Conservation (phyloP, 2,797 vertebrate genomes). For the Lemur catta region DNA sequence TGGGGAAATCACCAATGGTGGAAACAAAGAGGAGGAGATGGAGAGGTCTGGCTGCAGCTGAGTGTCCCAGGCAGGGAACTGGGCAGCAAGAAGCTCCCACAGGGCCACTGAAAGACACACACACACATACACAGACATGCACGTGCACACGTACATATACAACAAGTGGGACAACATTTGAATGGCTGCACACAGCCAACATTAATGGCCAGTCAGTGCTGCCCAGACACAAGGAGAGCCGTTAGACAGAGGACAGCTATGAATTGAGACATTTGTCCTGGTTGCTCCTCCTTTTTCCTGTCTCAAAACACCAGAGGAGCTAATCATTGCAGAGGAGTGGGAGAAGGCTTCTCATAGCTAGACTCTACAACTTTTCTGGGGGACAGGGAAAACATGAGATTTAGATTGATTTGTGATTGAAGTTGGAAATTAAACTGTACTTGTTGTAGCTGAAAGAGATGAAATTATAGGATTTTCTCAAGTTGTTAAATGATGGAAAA, state of each 20-base stretch:
- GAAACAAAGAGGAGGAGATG: not conserved
- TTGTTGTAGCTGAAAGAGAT: not conserved
- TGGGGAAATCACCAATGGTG: not conserved
- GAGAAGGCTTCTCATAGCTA: not conserved
- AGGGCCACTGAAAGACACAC: not conserved
- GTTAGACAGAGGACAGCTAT: not conserved
- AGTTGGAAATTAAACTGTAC: not conserved
- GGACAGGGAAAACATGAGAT: not conserved
- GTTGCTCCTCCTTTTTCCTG: not conserved
- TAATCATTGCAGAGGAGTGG: not conserved
- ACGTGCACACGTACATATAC: not conserved
- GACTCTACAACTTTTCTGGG: not conserved
- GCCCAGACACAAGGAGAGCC: not conserved
- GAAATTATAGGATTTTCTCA: not conserved
- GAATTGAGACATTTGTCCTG: not conserved
- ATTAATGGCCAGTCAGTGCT: not conserved
- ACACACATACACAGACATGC: not conserved
- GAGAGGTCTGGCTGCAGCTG: not conserved
- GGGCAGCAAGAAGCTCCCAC: not conserved
- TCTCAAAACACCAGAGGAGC: not conserved
- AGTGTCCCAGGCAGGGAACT: not conserved
- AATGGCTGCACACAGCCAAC: not conserved
- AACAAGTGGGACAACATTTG: not conserved
- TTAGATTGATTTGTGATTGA: conserved; percentile 7
- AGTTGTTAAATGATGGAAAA: not conserved